These are phyloP conservation scores for Ophioninae sp. DNA, from an alignment of 2,888 invertebrate species.

Conservation along the genomic window DNA sequence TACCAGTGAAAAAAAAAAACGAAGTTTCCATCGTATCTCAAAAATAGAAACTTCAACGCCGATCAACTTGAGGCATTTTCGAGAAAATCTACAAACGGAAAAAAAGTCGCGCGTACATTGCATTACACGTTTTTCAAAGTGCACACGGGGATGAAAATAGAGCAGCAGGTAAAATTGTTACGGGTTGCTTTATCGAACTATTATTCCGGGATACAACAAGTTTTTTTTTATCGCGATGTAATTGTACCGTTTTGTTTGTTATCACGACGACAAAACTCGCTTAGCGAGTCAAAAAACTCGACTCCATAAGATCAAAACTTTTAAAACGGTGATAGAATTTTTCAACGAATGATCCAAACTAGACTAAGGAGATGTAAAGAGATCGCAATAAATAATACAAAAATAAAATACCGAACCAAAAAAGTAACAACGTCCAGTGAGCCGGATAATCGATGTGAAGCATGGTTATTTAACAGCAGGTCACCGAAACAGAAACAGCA, in stretches of 20 bases:
- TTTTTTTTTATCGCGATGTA: neutral
- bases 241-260: neutral
- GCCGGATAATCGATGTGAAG: neutral
- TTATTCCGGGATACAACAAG: neutral
- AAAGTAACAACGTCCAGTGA: neutral
- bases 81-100: neutral
- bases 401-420: neutral
- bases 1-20: neutral
- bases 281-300: neutral
- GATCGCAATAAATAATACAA: neutral
- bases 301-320: neutral
- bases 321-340: neutral
- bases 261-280: neutral
- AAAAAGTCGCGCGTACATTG: too few relatives aligned
- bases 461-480: constrained; percentile 41
- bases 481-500: constrained; percentile 53
- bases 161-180: neutral
- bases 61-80: neutral
- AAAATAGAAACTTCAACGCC: neutral
- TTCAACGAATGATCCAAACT: neutral
- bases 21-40: neutral
- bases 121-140: too few relatives aligned
- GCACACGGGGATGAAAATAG: neutral
- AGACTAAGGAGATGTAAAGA: neutral
- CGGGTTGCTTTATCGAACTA: neutral